phyloP scores from a whole-genome alignment of 2,113 vertebrate genomes.

The Neodontobutis hainanensis region DNA sequence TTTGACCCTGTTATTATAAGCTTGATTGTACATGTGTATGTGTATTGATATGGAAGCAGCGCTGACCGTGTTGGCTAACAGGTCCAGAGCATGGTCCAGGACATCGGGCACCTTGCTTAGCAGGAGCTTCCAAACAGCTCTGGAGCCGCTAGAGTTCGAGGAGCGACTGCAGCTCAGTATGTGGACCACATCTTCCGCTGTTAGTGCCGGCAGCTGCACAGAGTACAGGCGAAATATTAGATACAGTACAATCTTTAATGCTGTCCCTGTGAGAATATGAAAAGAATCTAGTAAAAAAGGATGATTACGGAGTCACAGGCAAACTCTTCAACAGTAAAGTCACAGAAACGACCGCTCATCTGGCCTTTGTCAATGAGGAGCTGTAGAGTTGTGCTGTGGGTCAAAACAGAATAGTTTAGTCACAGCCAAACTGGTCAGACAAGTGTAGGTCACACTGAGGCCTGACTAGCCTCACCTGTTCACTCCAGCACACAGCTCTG shows the following conservation, averaged over 20 bases:
- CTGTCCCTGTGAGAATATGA: no score
- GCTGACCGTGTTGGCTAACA: constrained; percentile 55
- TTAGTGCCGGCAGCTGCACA: constrained; percentile 46
- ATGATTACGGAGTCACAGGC: constrained; percentile 69
- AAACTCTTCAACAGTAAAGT: constrained; percentile 58
- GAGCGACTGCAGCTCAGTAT: constrained; percentile 47
- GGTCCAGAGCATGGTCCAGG: constrained; percentile 64
- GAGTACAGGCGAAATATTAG: not conserved
- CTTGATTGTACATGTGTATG: no score
- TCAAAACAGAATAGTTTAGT: not conserved
- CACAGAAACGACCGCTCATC: constrained; percentile 43
- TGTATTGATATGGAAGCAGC: not conserved
- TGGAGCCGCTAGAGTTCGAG: constrained; percentile 31
- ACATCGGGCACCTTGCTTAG: constrained; percentile 57
- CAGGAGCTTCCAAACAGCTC: constrained; percentile 64
- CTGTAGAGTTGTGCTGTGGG: constrained; percentile 58
- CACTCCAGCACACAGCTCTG: constrained; percentile 55
- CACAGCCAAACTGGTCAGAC: not conserved
- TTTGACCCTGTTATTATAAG: no score
- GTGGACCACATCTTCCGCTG: constrained; percentile 27
- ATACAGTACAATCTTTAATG: no score
- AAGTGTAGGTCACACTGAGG: not conserved
- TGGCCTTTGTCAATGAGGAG: constrained; percentile 20
- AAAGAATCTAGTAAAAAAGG: no score
- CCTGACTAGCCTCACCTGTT: constrained; percentile 65